These are phyloP conservation scores for Iphiclides podalirius DNA, from an alignment of 2,888 invertebrate species.

Conservation along the genomic window DNA sequence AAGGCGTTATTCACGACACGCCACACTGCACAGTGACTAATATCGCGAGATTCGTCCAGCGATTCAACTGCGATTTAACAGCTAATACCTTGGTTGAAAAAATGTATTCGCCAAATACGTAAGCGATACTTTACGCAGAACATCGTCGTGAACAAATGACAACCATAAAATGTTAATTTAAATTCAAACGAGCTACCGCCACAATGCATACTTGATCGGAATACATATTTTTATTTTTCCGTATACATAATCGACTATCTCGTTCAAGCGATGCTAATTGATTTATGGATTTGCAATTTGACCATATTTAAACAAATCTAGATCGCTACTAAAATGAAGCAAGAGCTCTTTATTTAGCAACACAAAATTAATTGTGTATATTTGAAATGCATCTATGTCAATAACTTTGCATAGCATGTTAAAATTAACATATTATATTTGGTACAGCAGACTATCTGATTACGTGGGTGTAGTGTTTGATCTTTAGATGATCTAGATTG, in stretches of 20 bases:
- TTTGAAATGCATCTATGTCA: constrained; percentile 65
- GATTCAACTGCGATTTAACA: constrained; percentile 36
- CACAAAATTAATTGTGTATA: constrained; percentile 51
- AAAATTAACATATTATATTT: constrained; percentile 67
- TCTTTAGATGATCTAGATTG: constrained; percentile 41
- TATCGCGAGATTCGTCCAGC: constrained; percentile 48
- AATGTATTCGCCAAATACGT: constrained; percentile 1
- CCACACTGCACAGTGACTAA: constrained; percentile 40
- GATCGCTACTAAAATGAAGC: constrained; percentile 57
- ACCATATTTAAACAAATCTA: constrained; percentile 48
- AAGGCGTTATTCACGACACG: constrained; percentile 44
- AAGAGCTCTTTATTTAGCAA: constrained; percentile 59
- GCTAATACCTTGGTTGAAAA: constrained; percentile 17
- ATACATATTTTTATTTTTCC: constrained; percentile 38
- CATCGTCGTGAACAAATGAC: constrained; percentile 27
- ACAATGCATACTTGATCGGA: constrained; percentile 41
- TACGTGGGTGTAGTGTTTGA: constrained; percentile 39
- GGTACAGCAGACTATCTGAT: constrained; percentile 32
- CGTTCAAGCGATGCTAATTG: constrained; percentile 34
- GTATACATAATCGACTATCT: constrained; percentile 21
- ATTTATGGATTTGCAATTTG: constrained; percentile 47
- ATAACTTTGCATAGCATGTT: constrained; percentile 66
- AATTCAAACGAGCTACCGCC: constrained; percentile 48
- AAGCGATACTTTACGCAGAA: constrained; percentile 13
- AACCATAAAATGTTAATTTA: constrained; percentile 43